Conservation (phyloP, 1,140 invertebrate genomes). For the Dolichoris vasculosae region DNA sequence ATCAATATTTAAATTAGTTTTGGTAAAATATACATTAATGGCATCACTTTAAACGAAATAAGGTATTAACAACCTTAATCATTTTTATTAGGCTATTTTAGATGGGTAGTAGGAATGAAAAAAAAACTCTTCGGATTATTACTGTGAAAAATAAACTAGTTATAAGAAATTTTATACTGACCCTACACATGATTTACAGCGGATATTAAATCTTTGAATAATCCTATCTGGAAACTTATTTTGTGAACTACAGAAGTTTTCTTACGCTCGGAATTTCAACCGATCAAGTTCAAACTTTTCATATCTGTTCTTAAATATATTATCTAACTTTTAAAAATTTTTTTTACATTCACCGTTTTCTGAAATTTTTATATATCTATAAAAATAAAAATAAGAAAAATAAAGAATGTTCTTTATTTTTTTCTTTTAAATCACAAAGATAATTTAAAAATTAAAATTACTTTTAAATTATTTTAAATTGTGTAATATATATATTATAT, state of each 20-base stretch:
- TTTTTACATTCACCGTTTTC: neutral
- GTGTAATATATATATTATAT: no score
- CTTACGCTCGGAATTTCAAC: neutral
- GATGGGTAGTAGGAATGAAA: neutral
- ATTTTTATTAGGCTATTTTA: no score
- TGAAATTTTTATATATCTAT: neutral
- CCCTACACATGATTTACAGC: neutral
- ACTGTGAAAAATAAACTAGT: neutral
- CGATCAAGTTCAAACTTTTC: neutral
- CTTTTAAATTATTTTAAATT: neutral
- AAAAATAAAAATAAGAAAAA: neutral
- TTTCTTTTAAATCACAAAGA: neutral
- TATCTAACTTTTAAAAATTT: neutral
- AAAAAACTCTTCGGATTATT: neutral
- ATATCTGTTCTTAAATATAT: slow-evolving; percentile 6
- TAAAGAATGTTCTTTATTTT: neutral
- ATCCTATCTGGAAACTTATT: neutral
- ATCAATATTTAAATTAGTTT: no score
- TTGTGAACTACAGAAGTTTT: slow-evolving; percentile 8
- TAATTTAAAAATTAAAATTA: neutral
- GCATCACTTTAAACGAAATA: no score
- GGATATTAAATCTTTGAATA: slow-evolving; percentile 5
- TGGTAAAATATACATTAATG: no score
- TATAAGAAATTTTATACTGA: slow-evolving; percentile 5
- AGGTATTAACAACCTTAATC: no score